Percentiles rank a stretch among this genome's conserved stretches.
Evolutionary conservation across 2,797 vertebrate genomes (phyloP).

Genomic region (Rousettus madagascariensis): DNA sequence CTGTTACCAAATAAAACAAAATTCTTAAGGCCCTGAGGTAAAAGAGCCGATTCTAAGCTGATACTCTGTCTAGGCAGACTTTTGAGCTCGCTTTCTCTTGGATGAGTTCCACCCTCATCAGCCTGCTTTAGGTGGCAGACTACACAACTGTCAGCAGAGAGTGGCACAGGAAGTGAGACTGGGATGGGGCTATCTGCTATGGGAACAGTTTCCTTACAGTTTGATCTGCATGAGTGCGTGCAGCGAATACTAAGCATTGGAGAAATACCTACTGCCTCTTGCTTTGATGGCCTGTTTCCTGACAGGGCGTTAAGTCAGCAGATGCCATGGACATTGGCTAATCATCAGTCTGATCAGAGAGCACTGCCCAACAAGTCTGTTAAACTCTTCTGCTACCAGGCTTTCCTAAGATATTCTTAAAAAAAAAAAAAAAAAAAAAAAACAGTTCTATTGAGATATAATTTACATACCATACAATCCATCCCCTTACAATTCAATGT

Average conservation of each 20-base stretch:
- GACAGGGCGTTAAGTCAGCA: neutral
- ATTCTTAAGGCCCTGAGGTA: conserved; percentile 74
- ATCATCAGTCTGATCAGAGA: neutral
- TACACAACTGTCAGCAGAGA: conserved; percentile 31
- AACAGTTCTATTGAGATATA: neutral
- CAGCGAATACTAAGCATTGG: neutral
- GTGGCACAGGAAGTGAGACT: neutral
- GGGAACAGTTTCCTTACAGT: neutral
- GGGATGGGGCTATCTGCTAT: neutral
- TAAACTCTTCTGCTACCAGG: neutral
- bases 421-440: neutral
- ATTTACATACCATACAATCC: neutral
- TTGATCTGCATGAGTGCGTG: neutral
- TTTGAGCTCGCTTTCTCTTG: conserved; percentile 51
- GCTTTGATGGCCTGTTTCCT: neutral
- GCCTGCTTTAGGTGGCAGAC: conserved; percentile 50
- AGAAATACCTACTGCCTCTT: neutral
- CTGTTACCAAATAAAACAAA: conserved; percentile 67
- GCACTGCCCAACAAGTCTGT: neutral
- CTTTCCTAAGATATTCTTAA: neutral
- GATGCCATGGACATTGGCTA: neutral
- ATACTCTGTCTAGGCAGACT: conserved; percentile 15
- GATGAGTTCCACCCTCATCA: conserved; percentile 47
- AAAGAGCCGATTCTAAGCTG: conserved; percentile 63
- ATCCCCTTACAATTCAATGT: neutral